Percentiles rank a stretch among this genome's conserved stretches.
These are phyloP conservation scores for Aquatica leii DNA, from an alignment of 2,888 invertebrate genomes.

Conservation along the genomic window DNA sequence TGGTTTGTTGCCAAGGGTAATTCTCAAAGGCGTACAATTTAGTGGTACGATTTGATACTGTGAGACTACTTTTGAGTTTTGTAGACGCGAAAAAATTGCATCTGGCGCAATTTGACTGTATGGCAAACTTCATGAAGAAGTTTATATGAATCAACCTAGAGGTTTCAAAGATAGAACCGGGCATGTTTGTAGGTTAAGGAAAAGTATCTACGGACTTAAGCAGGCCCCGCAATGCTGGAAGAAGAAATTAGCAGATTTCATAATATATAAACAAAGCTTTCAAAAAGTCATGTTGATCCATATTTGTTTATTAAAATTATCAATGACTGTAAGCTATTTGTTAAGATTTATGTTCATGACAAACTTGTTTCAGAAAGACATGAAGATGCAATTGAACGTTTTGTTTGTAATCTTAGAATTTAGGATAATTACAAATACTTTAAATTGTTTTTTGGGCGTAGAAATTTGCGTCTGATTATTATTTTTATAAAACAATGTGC, in stretches of 20 bases:
- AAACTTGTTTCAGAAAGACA: background rate
- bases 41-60: background rate
- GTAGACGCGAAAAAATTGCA: background rate
- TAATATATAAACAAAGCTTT: conserved; percentile 27
- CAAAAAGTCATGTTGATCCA: conserved; percentile 37
- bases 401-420: too few relatives aligned
- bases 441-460: too few relatives aligned
- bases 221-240: conserved; percentile 30
- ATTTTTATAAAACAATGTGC: too few relatives aligned
- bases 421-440: too few relatives aligned
- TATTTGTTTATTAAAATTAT: conserved; percentile 37
- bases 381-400: too few relatives aligned
- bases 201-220: conserved; percentile 52
- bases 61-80: background rate
- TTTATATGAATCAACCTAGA: conserved; percentile 6
- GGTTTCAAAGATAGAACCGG: conserved; percentile 1
- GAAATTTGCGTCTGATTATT: too few relatives aligned
- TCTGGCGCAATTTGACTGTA: background rate
- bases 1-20: background rate
- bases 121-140: background rate
- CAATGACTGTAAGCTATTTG: conserved; percentile 6
- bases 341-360: background rate
- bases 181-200: conserved; percentile 44
- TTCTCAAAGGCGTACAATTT: background rate
- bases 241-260: conserved; percentile 28